Base-by-base conservation (phyloP, 92 coral and sea anemone species). In the Diadumene lineata region DNA sequence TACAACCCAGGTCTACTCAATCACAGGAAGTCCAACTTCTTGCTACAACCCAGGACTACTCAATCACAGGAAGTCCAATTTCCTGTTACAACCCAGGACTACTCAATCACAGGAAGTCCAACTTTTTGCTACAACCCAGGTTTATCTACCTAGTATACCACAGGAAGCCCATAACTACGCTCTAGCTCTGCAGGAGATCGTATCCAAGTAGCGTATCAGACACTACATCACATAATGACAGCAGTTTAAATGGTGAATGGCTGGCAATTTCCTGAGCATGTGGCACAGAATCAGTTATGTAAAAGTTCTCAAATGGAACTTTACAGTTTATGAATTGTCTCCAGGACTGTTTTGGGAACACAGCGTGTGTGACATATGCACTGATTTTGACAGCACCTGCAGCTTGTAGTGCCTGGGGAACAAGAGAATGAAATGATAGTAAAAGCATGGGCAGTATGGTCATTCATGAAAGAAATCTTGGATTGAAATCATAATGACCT, bases 261-360 rank as follows among this genome's bases (percentile, higher is more conserved):
- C 84, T 50, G 10, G 92, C 96, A 29, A 96, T 96, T 27, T 82
- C 63, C 32, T 73, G 22, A 9, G 99, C 86, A 46, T 90, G 92
- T 2, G 99, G 99, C 25, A 96, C 70, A n/a, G 99, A 96, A 69
- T 96, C 94, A 43, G 99, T 96, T 60, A 96, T 96, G 96, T 89
- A 96, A 72, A 96, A 96, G 78, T 88, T 88, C 34, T 84, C 92
- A 76, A 96, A 96, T 1, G 79, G 79, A 27, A 86, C 97, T n/a
- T 96, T 96, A 29, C 89, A 82, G 66, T 89, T 71, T 11, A 97
- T 92, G 72, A 96, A 96, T 61, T 82, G 64, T 81, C 77, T 89
- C 99, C 99, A 96, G 9, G 99, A 92, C 56, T 92, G 87, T 31
- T 82, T 77, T 6, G 99, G 99, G 78, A 96, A 96, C 72, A 96